Evolutionary conservation across 1,140 invertebrate species (phyloP).

Genomic region (Wasmannia auropunctata): DNA sequence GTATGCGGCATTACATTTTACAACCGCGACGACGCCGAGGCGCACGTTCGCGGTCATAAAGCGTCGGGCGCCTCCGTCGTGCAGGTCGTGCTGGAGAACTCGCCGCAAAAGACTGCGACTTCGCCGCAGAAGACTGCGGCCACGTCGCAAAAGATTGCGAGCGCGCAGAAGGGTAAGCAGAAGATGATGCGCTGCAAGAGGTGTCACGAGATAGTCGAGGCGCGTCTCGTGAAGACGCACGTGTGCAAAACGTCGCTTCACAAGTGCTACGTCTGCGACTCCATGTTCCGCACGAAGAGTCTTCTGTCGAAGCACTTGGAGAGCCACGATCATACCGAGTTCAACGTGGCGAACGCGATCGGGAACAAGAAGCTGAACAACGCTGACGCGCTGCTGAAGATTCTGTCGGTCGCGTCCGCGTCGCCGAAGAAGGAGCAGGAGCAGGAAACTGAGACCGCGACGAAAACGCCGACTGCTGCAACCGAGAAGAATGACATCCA

Average conservation of each 20-base stretch:
- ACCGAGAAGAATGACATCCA: constrained; percentile 1
- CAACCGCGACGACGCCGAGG: constrained; percentile 73
- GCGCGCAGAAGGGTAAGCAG: constrained; percentile 49
- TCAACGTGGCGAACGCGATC: constrained; percentile 62
- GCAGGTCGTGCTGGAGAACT: not conserved
- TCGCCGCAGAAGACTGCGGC: not conserved
- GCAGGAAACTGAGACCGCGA: not conserved
- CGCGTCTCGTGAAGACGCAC: constrained; percentile 79
- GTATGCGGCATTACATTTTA: constrained; percentile 77
- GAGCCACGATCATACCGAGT: constrained; percentile 67
- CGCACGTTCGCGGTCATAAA: constrained; percentile 77
- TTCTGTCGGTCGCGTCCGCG: not conserved
- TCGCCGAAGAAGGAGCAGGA: not conserved
- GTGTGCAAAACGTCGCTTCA: constrained; percentile 74
- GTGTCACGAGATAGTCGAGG: constrained; percentile 82
- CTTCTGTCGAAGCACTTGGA: constrained; percentile 71
- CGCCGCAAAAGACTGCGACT: not conserved
- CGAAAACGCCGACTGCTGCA: not conserved
- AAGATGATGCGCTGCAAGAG: constrained; percentile 82
- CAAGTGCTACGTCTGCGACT: constrained; percentile 77
- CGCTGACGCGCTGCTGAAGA: not conserved
- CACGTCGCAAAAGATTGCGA: not conserved
- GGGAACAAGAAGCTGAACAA: constrained; percentile 37
- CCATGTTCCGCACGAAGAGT: constrained; percentile 72
- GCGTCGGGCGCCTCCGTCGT: not conserved